phyloP scores from a whole-genome alignment of 2,888 invertebrate genomes.

The Lapara coniferarum region DNA sequence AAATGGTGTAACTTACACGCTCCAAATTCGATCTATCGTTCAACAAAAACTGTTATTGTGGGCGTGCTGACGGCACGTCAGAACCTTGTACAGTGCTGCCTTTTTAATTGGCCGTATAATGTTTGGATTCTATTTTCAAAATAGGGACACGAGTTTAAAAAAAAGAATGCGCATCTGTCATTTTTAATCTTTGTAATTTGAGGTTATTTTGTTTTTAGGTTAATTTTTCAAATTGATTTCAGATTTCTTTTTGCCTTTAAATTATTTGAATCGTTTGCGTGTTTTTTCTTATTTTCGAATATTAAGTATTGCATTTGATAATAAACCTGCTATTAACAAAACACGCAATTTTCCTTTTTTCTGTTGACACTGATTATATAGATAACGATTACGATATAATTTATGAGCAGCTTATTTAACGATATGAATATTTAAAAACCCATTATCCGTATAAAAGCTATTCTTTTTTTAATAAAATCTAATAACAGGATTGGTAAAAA shows the following conservation, averaged over 20 bases:
- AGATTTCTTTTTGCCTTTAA: background rate
- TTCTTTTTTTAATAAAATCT: too few relatives aligned
- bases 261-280: background rate
- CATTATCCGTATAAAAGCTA: too few relatives aligned
- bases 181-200: conserved; percentile 30
- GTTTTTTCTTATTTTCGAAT: background rate
- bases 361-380: too few relatives aligned
- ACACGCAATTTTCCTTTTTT: too few relatives aligned
- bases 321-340: too few relatives aligned
- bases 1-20: conserved; percentile 35
- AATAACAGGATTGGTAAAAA: too few relatives aligned
- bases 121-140: conserved; percentile 66
- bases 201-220: background rate
- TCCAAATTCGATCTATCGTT: conserved; percentile 18
- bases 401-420: too few relatives aligned
- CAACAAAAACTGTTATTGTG: conserved; percentile 66
- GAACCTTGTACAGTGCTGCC: conserved; percentile 56
- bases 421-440: too few relatives aligned
- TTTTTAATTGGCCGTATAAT: conserved; percentile 72
- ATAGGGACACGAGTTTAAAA: conserved; percentile 51
- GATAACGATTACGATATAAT: too few relatives aligned
- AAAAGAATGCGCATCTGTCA: conserved; percentile 54
- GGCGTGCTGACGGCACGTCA: conserved; percentile 60
- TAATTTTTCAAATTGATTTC: background rate
- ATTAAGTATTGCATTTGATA: too few relatives aligned